Evolutionary conservation across 2,113 vertebrate genomes (phyloP).

Genomic region (Pygoscelis antarcticus): DNA sequence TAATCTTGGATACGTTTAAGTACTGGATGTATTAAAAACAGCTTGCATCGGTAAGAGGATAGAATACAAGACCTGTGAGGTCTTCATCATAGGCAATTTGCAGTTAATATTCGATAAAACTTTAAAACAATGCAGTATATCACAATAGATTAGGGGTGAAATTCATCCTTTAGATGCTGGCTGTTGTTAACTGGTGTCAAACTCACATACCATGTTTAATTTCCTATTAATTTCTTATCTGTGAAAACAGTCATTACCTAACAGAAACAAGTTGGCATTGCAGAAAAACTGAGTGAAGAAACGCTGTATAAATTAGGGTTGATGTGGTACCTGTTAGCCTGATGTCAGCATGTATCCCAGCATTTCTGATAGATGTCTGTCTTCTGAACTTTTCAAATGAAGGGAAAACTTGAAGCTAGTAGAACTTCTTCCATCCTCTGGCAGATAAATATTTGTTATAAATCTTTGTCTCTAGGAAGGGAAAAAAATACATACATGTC

Average conservation of each 20-base stretch:
- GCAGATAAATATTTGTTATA: neutral
- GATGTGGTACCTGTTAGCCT: neutral
- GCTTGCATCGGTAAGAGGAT: neutral
- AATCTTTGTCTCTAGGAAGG: neutral
- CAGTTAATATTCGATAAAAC: neutral
- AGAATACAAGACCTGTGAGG: neutral
- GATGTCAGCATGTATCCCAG: neutral
- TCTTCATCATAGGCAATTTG: neutral
- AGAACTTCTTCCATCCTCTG: neutral
- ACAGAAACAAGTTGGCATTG: neutral
- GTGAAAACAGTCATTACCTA: neutral
- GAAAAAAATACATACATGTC: neutral
- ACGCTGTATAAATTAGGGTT: constrained; percentile 49
- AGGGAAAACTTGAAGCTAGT: neutral
- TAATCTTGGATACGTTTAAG: neutral
- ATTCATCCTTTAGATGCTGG: neutral
- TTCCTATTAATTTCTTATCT: constrained; percentile 15
- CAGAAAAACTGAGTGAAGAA: neutral
- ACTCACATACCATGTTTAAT: neutral
- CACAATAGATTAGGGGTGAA: neutral
- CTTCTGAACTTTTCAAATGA: neutral
- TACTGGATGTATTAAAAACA: neutral
- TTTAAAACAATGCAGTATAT: neutral
- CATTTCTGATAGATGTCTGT: neutral
- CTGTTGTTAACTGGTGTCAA: neutral